Evolutionary conservation across 2,888 invertebrate species (phyloP).

Genomic region (Cryptops parisi): DNA sequence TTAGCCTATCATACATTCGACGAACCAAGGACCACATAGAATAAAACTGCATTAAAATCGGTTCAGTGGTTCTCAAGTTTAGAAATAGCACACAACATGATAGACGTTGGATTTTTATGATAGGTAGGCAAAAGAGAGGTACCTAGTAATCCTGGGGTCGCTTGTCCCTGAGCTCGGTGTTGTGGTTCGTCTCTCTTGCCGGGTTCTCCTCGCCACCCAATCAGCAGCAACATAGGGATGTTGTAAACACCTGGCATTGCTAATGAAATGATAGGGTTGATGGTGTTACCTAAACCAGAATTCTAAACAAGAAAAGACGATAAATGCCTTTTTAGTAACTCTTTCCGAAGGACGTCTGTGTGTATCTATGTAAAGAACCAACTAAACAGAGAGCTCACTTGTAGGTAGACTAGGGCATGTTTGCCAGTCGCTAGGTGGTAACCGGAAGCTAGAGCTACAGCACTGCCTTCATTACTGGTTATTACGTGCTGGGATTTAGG

Average conservation of each 20-base stretch:
- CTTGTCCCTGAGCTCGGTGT: slow-evolving; percentile 33
- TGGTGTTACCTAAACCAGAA: slow-evolving; percentile 35
- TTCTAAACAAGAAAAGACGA: slow-evolving; percentile 24
- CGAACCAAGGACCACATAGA: too few relatives aligned
- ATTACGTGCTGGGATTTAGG: slow-evolving; percentile 31
- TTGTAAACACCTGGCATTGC: slow-evolving; percentile 34
- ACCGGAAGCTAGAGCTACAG: slow-evolving; percentile 33
- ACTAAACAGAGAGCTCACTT: slow-evolving; percentile 23
- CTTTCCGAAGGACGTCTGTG: too few relatives aligned
- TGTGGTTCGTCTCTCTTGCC: slow-evolving; percentile 37
- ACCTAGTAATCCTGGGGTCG: slow-evolving; percentile 33
- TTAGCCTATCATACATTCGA: too few relatives aligned
- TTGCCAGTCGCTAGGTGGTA: slow-evolving; percentile 35
- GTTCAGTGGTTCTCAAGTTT: too few relatives aligned
- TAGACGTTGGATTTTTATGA: too few relatives aligned
- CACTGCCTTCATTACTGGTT: slow-evolving; percentile 34
- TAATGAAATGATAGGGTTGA: slow-evolving; percentile 35
- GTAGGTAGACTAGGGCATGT: slow-evolving; percentile 32
- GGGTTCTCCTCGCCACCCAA: slow-evolving; percentile 36
- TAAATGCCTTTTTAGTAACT: not conserved
- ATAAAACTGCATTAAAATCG: too few relatives aligned
- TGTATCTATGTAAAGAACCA: too few relatives aligned
- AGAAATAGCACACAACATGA: too few relatives aligned
- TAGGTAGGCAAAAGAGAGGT: too few relatives aligned
- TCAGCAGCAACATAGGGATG: slow-evolving; percentile 33